phyloP scores from a whole-genome alignment of 2,797 vertebrate genomes.

The Buceros bicornis region DNA sequence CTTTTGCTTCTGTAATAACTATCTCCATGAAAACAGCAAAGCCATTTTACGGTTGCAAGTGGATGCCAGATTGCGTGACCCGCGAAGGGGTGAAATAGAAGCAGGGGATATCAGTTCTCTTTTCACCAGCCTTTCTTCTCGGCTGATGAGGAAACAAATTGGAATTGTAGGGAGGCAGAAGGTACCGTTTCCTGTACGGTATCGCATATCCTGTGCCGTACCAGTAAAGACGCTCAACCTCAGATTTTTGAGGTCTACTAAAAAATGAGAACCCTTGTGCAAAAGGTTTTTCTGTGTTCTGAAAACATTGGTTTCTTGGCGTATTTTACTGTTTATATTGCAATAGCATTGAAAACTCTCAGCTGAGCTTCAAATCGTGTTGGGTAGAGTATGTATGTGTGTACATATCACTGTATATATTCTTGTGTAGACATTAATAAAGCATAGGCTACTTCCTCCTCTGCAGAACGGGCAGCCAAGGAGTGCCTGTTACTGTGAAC shows the following conservation, averaged over 20 bases:
- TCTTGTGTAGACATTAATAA: neutral
- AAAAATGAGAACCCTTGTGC: neutral
- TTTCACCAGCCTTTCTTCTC: neutral
- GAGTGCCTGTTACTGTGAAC: neutral
- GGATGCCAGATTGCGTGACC: neutral
- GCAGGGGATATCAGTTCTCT: neutral
- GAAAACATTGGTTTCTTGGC: neutral
- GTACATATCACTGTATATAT: neutral
- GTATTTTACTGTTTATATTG: neutral
- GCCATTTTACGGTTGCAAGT: neutral
- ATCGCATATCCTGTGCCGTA: fast-evolving
- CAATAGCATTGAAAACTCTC: neutral
- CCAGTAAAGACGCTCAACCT: neutral
- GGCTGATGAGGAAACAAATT: neutral
- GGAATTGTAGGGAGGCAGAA: neutral
- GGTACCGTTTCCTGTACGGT: neutral
- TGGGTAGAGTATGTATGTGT: neutral
- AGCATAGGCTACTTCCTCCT: neutral
- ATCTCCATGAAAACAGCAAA: neutral
- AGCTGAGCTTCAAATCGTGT: neutral
- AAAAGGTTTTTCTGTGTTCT: neutral
- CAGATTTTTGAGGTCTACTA: neutral
- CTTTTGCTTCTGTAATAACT: neutral
- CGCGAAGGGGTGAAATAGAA: neutral
- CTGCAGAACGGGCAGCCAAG: neutral